These are phyloP conservation scores for Hermaeophaga mercurialis DNA, from an alignment of 2,888 invertebrate genomes.

Conservation along the genomic window DNA sequence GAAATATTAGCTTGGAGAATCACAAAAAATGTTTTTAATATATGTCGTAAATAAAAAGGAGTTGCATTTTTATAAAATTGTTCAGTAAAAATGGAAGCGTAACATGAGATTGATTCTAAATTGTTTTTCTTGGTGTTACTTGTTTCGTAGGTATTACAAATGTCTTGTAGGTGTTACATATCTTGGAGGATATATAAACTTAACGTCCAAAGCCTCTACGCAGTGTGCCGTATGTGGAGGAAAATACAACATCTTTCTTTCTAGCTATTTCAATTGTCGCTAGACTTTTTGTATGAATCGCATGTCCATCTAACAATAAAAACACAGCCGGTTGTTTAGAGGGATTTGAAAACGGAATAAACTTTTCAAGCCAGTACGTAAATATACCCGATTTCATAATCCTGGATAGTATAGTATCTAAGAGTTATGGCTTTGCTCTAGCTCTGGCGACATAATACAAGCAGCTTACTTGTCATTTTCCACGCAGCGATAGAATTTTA, in stretches of 20 bases:
- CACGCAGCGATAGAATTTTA: constrained; percentile 11
- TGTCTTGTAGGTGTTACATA: constrained; percentile 1
- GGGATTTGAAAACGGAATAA: neutral
- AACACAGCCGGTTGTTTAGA: neutral
- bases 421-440: neutral
- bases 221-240: constrained; percentile 44
- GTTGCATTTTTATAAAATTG: constrained; percentile 13
- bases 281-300: constrained; percentile 2
- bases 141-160: neutral
- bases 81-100: neutral
- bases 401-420: constrained; percentile 1
- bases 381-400: constrained; percentile 24
- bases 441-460: neutral
- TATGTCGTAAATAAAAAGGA: constrained; percentile 10
- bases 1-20: neutral
- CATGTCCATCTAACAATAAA: neutral
- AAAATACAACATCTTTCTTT: constrained; percentile 37
- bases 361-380: constrained; percentile 15
- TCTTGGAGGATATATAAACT: constrained; percentile 39
- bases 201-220: constrained; percentile 46
- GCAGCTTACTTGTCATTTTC: neutral
- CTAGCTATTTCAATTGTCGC: neutral
- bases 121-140: too few species aligned
- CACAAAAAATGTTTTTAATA: neutral
- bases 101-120: too few species aligned